Percentiles rank a stretch among this genome's conserved stretches.
Evolutionary conservation across 2,888 invertebrate genomes (phyloP).

Genomic region (Eupithecia dodoneata): DNA sequence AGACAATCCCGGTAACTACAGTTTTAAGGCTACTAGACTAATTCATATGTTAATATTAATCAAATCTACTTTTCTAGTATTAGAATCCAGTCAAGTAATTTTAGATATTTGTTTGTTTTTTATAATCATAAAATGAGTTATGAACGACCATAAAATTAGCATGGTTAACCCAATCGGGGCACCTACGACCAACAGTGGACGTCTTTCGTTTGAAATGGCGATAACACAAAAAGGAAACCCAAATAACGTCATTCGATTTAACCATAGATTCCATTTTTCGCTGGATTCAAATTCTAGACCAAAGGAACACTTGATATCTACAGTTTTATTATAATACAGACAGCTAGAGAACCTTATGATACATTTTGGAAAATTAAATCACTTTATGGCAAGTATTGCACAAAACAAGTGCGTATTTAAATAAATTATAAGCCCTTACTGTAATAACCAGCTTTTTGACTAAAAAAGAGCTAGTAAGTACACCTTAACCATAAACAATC

Average conservation of each 20-base stretch:
- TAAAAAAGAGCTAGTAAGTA: not conserved
- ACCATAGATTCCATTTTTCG: not conserved
- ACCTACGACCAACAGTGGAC: not conserved
- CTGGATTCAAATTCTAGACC: not conserved
- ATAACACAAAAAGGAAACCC: not conserved
- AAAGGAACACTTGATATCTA: not conserved
- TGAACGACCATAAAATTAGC: not conserved
- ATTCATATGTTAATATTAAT: not conserved
- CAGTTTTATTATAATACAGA: not conserved
- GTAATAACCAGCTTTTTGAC: not conserved
- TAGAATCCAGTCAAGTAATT: constrained; percentile 2
- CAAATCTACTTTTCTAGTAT: not conserved
- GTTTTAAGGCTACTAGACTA: constrained; percentile 8
- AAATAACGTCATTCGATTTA: not conserved
- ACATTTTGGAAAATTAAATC: not conserved
- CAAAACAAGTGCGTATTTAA: not conserved
- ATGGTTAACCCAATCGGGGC: not conserved
- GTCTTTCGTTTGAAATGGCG: not conserved
- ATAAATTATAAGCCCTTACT: not conserved
- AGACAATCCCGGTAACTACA: constrained; percentile 48
- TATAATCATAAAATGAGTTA: not conserved
- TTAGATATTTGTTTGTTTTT: not conserved
- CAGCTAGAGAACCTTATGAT: not conserved
- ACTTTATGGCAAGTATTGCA: not conserved
- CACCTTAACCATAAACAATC: not conserved